Conservation (phyloP, 2,797 vertebrate species). For the Oreochromis grahami region DNA sequence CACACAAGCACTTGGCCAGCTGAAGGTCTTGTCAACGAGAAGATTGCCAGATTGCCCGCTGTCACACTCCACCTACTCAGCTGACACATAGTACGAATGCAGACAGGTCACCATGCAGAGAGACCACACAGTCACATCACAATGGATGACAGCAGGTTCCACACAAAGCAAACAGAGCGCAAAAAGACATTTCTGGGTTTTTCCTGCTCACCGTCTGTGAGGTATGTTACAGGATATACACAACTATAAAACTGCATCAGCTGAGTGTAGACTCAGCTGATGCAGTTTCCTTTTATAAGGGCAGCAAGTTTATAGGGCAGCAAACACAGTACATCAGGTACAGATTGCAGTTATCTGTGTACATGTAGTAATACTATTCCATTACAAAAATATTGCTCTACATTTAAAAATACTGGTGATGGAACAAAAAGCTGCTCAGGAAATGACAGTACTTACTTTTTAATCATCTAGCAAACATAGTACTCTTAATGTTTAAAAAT, state of each 20-base stretch:
- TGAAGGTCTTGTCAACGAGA: background rate
- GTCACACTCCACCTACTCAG: background rate
- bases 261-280: too few relatives aligned
- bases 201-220: background rate
- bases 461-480: background rate
- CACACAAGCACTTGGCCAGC: background rate
- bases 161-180: background rate
- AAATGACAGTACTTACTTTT: background rate
- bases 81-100: background rate
- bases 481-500: background rate
- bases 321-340: background rate
- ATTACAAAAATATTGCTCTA: background rate
- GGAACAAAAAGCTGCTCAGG: background rate
- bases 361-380: background rate
- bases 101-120: background rate
- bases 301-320: too few relatives aligned
- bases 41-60: background rate
- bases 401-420: background rate
- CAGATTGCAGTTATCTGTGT: background rate
- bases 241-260: background rate
- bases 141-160: background rate
- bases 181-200: background rate
- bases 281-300: too few relatives aligned
- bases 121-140: background rate
- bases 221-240: background rate